Conservation (phyloP, 2,888 invertebrate species). For the Caenorhabditis macrosperma region DNA sequence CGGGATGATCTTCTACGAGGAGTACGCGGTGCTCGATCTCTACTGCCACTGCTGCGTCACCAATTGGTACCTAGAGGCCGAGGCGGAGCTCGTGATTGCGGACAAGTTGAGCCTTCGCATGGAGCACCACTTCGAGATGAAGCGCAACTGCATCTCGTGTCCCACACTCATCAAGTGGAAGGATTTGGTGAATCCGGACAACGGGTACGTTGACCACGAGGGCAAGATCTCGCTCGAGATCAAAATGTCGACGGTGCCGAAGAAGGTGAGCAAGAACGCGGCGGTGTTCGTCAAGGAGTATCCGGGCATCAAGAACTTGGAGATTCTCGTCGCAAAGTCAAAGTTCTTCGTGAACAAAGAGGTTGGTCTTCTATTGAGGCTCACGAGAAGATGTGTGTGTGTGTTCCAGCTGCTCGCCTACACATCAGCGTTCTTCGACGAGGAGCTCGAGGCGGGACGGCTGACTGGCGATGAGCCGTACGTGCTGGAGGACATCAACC, state of each 20-base stretch:
- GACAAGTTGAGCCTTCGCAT: not conserved
- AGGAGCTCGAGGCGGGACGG: not conserved
- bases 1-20: constrained; percentile 11
- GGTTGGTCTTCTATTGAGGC: too few species aligned
- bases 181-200: constrained; percentile 12
- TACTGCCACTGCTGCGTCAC: constrained; percentile 2
- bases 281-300: constrained; percentile 8
- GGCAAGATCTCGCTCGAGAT: not conserved
- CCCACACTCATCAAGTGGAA: constrained; percentile 29
- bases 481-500: constrained; percentile 12
- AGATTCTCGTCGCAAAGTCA: constrained; percentile 10
- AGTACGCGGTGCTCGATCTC: constrained; percentile 23
- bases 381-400: too few species aligned
- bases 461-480: constrained; percentile 6
- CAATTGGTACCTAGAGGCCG: constrained; percentile 11
- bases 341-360: constrained; percentile 23
- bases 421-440: constrained; percentile 7
- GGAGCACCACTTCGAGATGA: constrained; percentile 8
- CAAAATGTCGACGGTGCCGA: constrained; percentile 7
- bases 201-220: not conserved
- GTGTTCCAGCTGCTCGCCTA: constrained; percentile 16
- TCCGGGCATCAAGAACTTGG: constrained; percentile 18
- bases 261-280: constrained; percentile 9
- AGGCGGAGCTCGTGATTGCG: not conserved
- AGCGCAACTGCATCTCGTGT: constrained; percentile 17